Evolutionary conservation across 1,140 invertebrate species (phyloP), one percentile per base, ranked within the genome.

Genomic region (Drosophila arawakana): DNA sequence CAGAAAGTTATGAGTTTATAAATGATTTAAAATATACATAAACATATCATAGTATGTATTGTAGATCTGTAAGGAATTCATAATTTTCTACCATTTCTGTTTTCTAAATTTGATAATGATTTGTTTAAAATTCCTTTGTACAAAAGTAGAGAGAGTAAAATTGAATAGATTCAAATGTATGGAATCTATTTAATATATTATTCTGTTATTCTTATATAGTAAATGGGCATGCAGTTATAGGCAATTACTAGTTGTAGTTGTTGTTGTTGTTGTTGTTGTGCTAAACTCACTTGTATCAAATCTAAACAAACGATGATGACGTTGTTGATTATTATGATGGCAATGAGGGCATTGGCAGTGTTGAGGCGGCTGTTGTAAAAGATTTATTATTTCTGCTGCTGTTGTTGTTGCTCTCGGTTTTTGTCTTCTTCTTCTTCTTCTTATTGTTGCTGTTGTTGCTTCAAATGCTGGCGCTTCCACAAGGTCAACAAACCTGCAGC

Each of bases 231-330:
- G 71, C 71, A 61, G 10, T n/a, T 52, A 59, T 21, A 65, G 25
- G 25, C 25, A 30, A 50, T 15, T 7, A 55, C 62, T 35, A 61
- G 7, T 41, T 34, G 6, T 54, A 25, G 34, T 60, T 59, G 44
- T 54, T 68, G 6, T 54, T 41, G 34, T 60, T 59, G 44, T 54
- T 68, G 25, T 71, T 69, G 21, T 69, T 75, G 57, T 44, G 50
- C 78, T 69, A 68, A 66, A 86, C 83, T 86, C 83, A 86, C 83
- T 88, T 86, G 83, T 86, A 63, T 83, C 76, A 80, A 88, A 88
- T 86, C 83, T 86, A 86, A 86, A 88, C 83, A 68, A 86, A 82
- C 82, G 83, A 88, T 83, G 83, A 86, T 88, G 80, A 81, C 81
- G 83, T 88, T 88, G 70, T 63, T 82, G 76, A 68, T 76, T 75